Conservation (phyloP, 2,888 invertebrate species). For the Fissipunctia ypsillon region DNA sequence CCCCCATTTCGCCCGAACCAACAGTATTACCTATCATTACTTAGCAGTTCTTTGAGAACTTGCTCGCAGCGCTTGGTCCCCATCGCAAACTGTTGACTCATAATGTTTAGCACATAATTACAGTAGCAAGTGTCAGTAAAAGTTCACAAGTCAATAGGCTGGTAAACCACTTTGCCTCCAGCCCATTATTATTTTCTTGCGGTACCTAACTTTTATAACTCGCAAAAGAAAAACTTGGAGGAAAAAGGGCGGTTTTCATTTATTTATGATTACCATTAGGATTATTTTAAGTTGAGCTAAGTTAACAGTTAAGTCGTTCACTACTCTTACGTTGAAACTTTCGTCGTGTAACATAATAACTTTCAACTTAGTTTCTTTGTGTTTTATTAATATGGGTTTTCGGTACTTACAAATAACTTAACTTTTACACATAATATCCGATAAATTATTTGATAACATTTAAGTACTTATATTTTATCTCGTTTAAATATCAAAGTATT, state of each 20-base stretch:
- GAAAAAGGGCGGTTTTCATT: conserved; percentile 21
- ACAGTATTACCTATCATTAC: neutral
- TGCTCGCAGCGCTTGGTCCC: neutral
- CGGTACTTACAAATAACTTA: neutral
- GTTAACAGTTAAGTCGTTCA: conserved; percentile 6
- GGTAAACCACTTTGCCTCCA: neutral
- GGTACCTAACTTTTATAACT: conserved; percentile 41
- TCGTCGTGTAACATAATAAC: neutral
- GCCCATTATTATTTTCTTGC: conserved; percentile 21
- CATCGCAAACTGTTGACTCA: conserved; percentile 6
- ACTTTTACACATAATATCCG: neutral
- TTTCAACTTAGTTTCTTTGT: conserved; percentile 3
- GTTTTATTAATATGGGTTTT: conserved; percentile 5
- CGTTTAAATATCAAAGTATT: too few relatives aligned
- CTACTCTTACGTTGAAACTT: neutral
- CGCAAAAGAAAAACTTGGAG: conserved; percentile 31
- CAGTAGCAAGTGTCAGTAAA: conserved; percentile 40
- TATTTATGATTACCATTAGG: conserved; percentile 33
- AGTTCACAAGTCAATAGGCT: conserved; percentile 26
- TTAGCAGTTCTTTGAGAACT: conserved; percentile 3
- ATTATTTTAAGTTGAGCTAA: conserved; percentile 16
- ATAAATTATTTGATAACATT: neutral
- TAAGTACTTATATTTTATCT: neutral
- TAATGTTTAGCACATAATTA: conserved; percentile 30
- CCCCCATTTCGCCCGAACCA: neutral